Base-by-base conservation (phyloP, 2,113 vertebrate species). In the Taurulus bubalis region DNA sequence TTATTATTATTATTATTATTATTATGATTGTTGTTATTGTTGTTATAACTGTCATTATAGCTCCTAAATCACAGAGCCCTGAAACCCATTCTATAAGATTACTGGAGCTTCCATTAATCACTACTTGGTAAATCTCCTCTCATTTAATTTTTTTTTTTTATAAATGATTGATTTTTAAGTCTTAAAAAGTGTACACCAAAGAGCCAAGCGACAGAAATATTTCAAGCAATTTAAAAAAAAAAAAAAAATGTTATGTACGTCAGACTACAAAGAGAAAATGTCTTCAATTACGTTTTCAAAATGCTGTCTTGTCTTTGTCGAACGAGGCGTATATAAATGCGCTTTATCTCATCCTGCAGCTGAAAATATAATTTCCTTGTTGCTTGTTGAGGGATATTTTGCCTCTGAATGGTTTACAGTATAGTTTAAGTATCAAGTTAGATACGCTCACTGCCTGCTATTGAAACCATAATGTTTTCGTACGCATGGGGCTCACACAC, bases 391-490 rank as follows among this genome's bases (percentile, higher is more conserved):
- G 12, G 32, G 32, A 12, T 45, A 12, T 40, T 36, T 70, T 12
- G 70, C 34, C 22, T 77, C 65, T 79, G 79, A 68, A 47, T 79
- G 77, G 47, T 65, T 79, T 47, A 38, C 76, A 81, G 72, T 81
- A 71, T 55, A 55, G 67, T 86, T 86, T 88, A 58, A 15, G 80
- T 65, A 83, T 85, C 72, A 63, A 59, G 68, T 83, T 83, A 79
- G 78, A 70, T 63, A 53, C 42, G 64, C 80, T 84, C 80, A 83
- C 75, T 56, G 36, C 51, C 72, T 72, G 87, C 56, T 62, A 83
- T 11, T 87, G 91, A 91, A 86, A 89, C 84, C 85, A 74, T 74
- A 56, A 87, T 90, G 84, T 90, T 86, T 86, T 86, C 85, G 65
- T 75, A 70, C 80, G 40, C 82, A 55, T 72, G 69, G 49, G 62